Base-by-base conservation (phyloP, 2,888 invertebrate species). In the Spilarctia lutea region DNA sequence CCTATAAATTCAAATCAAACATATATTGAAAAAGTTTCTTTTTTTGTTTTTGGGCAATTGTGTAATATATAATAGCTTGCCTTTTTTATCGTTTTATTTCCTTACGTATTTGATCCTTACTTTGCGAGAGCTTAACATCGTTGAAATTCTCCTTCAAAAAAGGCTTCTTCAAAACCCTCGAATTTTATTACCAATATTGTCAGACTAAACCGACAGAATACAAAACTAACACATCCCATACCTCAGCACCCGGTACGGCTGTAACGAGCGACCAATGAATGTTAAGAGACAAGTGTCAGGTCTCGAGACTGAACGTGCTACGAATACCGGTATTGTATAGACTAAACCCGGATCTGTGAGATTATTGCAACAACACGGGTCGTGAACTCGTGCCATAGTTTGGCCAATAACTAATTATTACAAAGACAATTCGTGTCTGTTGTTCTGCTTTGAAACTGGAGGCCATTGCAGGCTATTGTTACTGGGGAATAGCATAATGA, bases 271-370 rank as follows among this genome's bases (percentile, higher is more conserved):
- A 68, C 75, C 72, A 78, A 78, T 81, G 81, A 85, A 76, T 68
- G 82, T 69, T 68, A 70, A 74, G 33, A 69, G 77, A 65, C 60
- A 27, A 24, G 79, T 77, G 70, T 70, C 75, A 75, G 73, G 69
- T 66, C 65, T 71, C 69, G 68, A 80, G 78, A 79, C 74, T 75
- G 82, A 77, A 80, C 83, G 74, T 81, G 77, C 39, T 67, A 75
- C 73, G 73, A 80, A 81, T 82, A 85, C 75, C 71, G 60, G 73
- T 48, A 77, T 70, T 75, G 76, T 79, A 76, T 76, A 75, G 75
- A 74, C 75, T 73, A 69, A 52, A 81, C 74, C 79, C 83, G 80
- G 84, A 85, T 85, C 73, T 75, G 35, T 48, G 42, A 81, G 81
- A 81, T 79, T 78, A 81, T 84, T 78, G 75, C 74, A 63, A 80